phyloP scores from a whole-genome alignment of 23 tunicate species.

The Clavelina lepadiformis region DNA sequence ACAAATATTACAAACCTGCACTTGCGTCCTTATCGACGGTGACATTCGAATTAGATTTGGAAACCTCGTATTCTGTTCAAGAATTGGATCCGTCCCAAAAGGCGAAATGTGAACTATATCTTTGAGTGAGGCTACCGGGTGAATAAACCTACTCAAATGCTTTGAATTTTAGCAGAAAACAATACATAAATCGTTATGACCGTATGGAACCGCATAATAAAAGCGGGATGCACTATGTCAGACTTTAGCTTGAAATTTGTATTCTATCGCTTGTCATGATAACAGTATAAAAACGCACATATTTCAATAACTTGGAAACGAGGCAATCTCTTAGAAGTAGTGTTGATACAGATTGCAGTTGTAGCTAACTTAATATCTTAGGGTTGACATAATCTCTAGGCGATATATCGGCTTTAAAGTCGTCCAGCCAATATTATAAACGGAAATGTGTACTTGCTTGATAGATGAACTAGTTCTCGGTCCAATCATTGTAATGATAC shows the following conservation, averaged over 20 bases:
- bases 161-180: not conserved
- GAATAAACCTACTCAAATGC: constrained; percentile 30
- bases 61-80: constrained; percentile 24
- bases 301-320: too few relatives aligned
- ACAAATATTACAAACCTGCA: constrained; percentile 30
- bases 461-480: too few relatives aligned
- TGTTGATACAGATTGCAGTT: too few relatives aligned
- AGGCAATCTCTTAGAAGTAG: too few relatives aligned
- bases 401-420: too few relatives aligned
- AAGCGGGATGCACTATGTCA: not conserved
- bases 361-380: too few relatives aligned
- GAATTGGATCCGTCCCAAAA: constrained; percentile 10
- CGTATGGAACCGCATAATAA: not conserved
- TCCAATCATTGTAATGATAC: too few relatives aligned
- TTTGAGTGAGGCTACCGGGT: constrained; percentile 15
- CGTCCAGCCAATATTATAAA: too few relatives aligned
- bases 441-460: too few relatives aligned
- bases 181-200: not conserved
- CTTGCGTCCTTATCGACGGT: constrained; percentile 24
- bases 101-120: constrained; percentile 30
- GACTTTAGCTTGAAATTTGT: not conserved
- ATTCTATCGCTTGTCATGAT: too few relatives aligned
- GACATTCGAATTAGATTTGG: constrained; percentile 48
- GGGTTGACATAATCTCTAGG: too few relatives aligned
- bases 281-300: too few relatives aligned